Percentiles rank a stretch among this genome's conserved stretches.
These are phyloP conservation scores for Drosophila incognita DNA, from an alignment of 2,888 invertebrate species.

Conservation along the genomic window DNA sequence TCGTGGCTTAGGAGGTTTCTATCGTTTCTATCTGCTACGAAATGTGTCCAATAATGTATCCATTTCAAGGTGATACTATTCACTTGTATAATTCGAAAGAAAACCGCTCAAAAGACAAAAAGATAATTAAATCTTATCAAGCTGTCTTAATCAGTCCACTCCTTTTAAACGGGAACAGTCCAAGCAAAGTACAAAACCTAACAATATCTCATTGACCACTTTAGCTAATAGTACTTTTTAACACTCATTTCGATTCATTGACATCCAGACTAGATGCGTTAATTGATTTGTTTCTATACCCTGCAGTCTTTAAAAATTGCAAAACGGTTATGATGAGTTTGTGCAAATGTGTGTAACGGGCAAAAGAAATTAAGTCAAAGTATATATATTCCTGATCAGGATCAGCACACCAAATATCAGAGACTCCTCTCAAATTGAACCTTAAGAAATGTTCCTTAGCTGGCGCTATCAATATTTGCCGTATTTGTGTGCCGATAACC, in stretches of 20 bases:
- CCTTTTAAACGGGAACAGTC: slow-evolving; percentile 14
- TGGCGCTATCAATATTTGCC: slow-evolving; percentile 26
- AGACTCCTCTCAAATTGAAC: neutral
- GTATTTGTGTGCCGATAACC: slow-evolving; percentile 28
- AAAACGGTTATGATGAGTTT: neutral
- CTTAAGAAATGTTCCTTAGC: neutral
- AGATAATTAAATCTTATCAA: slow-evolving; percentile 32
- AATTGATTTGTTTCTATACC: neutral
- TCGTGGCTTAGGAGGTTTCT: neutral
- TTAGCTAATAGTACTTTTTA: neutral
- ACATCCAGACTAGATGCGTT: neutral
- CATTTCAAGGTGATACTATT: slow-evolving; percentile 30
- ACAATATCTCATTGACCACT: neutral
- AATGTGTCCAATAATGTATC: slow-evolving; percentile 11
- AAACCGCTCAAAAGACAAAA: neutral
- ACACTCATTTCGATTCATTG: neutral
- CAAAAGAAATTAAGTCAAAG: neutral
- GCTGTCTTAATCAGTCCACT: slow-evolving; percentile 20
- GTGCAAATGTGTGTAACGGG: neutral
- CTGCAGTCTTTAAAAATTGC: neutral
- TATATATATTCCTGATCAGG: neutral
- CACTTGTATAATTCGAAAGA: slow-evolving; percentile 8
- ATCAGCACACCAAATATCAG: neutral
- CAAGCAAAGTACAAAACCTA: slow-evolving; percentile 34
- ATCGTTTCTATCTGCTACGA: slow-evolving; percentile 1